Evolutionary conservation across 1,140 invertebrate species (phyloP).

Genomic region (Callitettix versicolor): DNA sequence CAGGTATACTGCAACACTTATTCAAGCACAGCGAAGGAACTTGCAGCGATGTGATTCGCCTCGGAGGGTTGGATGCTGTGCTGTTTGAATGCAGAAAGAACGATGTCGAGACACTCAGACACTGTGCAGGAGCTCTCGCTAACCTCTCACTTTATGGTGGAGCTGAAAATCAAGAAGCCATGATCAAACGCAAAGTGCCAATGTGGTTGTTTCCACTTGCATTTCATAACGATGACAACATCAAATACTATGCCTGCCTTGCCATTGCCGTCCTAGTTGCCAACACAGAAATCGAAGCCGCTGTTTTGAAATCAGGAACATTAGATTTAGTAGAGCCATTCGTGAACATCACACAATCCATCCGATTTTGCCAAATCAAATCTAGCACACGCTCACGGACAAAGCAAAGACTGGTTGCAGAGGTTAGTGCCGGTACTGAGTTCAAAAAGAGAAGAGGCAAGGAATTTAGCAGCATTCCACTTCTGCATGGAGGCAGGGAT

Average conservation of each 20-base stretch:
- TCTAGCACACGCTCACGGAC: slow-evolving; percentile 86
- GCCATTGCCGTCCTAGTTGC: slow-evolving; percentile 93
- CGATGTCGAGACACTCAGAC: slow-evolving; percentile 83
- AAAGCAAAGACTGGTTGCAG: slow-evolving; percentile 92
- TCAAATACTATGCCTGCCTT: slow-evolving; percentile 96
- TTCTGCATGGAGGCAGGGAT: slow-evolving; percentile 99
- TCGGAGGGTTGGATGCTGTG: slow-evolving; percentile 81
- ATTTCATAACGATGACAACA: slow-evolving; percentile 92
- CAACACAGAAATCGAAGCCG: slow-evolving; percentile 96
- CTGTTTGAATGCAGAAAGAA: slow-evolving; percentile 89
- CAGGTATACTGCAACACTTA: slow-evolving; percentile 82
- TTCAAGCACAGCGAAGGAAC: slow-evolving; percentile 97
- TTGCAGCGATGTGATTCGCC: slow-evolving; percentile 78
- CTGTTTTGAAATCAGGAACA: slow-evolving; percentile 89
- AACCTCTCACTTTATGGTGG: slow-evolving; percentile 95
- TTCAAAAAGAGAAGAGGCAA: slow-evolving; percentile 89
- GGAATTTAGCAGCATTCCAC: slow-evolving; percentile 95
- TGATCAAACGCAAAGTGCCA: slow-evolving; percentile 91
- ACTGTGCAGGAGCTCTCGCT: slow-evolving; percentile 91
- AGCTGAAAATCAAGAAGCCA: slow-evolving; percentile 88
- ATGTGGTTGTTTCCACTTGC: slow-evolving; percentile 98
- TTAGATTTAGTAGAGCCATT: slow-evolving; percentile 94
- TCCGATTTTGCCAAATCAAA: slow-evolving; percentile 89
- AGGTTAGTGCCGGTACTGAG: slow-evolving; percentile 88
- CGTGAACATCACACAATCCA: slow-evolving; percentile 84